A percentile compares a stretch with the other conserved stretches of the same genome.
Evolutionary conservation across 2,888 invertebrate genomes (phyloP).

Genomic region (Selenia dentaria): DNA sequence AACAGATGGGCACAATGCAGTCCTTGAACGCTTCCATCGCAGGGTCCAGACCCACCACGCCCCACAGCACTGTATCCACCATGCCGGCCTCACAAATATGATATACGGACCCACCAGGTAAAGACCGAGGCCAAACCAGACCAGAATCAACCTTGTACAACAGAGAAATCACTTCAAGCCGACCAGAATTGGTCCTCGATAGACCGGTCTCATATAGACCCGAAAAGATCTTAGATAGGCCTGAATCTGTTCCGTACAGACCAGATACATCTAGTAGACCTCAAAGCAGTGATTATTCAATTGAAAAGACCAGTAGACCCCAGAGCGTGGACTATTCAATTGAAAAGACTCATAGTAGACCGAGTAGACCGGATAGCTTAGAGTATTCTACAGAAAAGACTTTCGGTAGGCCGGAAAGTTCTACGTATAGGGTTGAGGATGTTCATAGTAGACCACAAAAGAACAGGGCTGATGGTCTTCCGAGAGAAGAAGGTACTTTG

Average conservation of each 20-base stretch:
- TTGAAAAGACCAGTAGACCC: conserved; percentile 1
- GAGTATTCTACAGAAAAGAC: conserved; percentile 10
- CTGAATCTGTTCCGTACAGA: conserved; percentile 15
- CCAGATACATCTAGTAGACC: conserved; percentile 2
- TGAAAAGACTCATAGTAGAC: conserved; percentile 2
- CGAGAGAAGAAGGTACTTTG: conserved; percentile 16
- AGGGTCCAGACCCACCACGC: conserved; percentile 95
- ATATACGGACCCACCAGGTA: conserved; percentile 47
- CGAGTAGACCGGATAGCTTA: conserved; percentile 1
- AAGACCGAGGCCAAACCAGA: conserved; percentile 5
- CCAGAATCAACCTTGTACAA: background rate
- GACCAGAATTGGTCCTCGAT: conserved; percentile 10
- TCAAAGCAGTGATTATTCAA: background rate
- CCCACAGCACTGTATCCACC: conserved; percentile 95
- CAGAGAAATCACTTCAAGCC: conserved; percentile 1
- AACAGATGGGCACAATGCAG: conserved; percentile 96
- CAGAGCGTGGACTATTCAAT: background rate
- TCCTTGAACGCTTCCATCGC: conserved; percentile 94
- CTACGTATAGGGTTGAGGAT: conserved; percentile 13
- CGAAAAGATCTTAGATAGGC: conserved; percentile 10
- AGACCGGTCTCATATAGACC: conserved; percentile 16
- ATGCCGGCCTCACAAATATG: conserved; percentile 90
- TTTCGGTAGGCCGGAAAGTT: conserved; percentile 14
- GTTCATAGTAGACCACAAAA: conserved; percentile 15
- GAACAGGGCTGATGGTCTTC: conserved; percentile 10